Percentiles rank a stretch among this genome's conserved stretches.
Evolutionary conservation across 2,888 invertebrate species (phyloP).

Genomic region (Atethmia centrago): DNA sequence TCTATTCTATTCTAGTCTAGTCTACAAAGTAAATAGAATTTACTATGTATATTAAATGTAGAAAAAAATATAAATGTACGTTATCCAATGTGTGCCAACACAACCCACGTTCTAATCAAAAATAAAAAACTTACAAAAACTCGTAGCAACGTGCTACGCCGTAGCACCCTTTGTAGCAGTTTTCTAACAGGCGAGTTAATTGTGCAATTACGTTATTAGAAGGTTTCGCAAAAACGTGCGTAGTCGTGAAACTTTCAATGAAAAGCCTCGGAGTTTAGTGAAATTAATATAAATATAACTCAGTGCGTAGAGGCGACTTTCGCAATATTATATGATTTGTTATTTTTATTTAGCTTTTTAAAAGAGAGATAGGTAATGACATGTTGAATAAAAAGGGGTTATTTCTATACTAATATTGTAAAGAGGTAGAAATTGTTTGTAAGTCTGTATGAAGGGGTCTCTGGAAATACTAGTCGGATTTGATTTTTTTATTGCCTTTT

Average conservation of each 20-base stretch:
- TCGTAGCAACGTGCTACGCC: constrained; percentile 57
- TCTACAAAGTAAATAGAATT: neutral
- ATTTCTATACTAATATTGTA: too few species aligned
- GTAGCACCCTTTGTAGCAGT: constrained; percentile 54
- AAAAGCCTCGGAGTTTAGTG: constrained; percentile 1
- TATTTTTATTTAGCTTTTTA: too few species aligned
- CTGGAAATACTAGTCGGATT: too few species aligned
- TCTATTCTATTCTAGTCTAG: too few species aligned
- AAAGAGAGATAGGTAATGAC: too few species aligned
- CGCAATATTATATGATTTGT: neutral
- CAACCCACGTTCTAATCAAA: neutral
- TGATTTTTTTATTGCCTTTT: too few species aligned
- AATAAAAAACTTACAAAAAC: constrained; percentile 23
- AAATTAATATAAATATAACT: constrained; percentile 6
- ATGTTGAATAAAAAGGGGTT: too few species aligned
- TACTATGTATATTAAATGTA: neutral
- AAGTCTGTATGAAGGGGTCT: too few species aligned
- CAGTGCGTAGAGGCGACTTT: too few species aligned
- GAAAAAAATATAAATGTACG: neutral
- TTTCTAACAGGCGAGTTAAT: constrained; percentile 51
- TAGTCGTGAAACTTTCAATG: constrained; percentile 32
- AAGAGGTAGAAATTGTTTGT: too few species aligned
- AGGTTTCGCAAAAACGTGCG: constrained; percentile 47
- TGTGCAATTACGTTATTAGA: constrained; percentile 46
- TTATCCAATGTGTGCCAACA: neutral